Evolutionary conservation across 1,140 invertebrate species (phyloP).

Genomic region (Drosophila sulfurigaster): DNA sequence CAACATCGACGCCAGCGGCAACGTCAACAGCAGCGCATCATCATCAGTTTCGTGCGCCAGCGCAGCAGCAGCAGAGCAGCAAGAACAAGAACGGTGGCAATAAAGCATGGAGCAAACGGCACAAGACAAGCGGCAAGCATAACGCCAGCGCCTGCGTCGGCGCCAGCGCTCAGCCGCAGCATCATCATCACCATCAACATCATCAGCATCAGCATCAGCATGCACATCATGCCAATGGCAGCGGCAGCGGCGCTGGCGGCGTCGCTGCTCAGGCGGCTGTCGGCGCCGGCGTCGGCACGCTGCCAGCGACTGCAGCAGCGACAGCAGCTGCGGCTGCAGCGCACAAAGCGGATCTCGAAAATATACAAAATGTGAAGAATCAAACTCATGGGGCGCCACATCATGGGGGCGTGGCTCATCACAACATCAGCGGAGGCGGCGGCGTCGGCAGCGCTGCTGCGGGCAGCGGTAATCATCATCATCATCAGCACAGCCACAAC

Average conservation of each 20-base stretch:
- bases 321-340: slow-evolving; percentile 37
- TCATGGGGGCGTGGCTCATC: slow-evolving; percentile 52
- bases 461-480: slow-evolving; percentile 38
- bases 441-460: slow-evolving; percentile 22
- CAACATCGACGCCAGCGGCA: slow-evolving; percentile 27
- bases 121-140: slow-evolving; percentile 70
- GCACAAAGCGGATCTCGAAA: slow-evolving; percentile 82
- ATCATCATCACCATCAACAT: slow-evolving; percentile 28
- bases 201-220: slow-evolving; percentile 29
- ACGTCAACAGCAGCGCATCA: slow-evolving; percentile 37
- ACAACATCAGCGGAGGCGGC: slow-evolving; percentile 28
- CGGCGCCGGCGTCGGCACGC: slow-evolving; percentile 34
- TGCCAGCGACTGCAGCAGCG: slow-evolving; percentile 33
- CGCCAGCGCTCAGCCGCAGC: slow-evolving; percentile 36
- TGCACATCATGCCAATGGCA: slow-evolving; percentile 36
- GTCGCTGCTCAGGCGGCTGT: slow-evolving; percentile 31
- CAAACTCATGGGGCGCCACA: slow-evolving; percentile 58
- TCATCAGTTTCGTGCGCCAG: slow-evolving; percentile 80
- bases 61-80: slow-evolving; percentile 64
- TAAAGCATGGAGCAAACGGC: slow-evolving; percentile 78
- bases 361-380: slow-evolving; percentile 83
- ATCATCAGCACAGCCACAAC: slow-evolving; percentile 64
- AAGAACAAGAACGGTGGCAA: slow-evolving; percentile 66
- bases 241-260: slow-evolving; percentile 32
- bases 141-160: slow-evolving; percentile 39